Conservation (phyloP, 2,797 vertebrate genomes). For the Natrix natrix region DNA sequence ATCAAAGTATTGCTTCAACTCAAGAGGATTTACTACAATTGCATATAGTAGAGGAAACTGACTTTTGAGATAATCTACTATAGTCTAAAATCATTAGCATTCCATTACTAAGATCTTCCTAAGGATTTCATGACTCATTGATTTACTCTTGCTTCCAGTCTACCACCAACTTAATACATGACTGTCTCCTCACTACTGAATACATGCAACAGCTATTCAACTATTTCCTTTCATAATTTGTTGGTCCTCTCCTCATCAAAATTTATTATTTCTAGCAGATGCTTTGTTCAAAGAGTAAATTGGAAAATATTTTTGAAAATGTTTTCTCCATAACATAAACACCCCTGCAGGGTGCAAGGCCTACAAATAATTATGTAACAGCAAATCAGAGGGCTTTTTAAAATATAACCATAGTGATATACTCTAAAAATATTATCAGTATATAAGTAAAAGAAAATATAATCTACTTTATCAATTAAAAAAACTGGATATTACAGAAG, state of each 20-base stretch:
- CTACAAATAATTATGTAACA: slow-evolving; percentile 56
- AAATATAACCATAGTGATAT: neutral
- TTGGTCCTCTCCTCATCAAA: slow-evolving; percentile 34
- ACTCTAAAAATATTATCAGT: neutral
- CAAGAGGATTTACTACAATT: slow-evolving; percentile 73
- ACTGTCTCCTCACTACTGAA: slow-evolving; percentile 58
- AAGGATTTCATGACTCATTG: slow-evolving; percentile 73
- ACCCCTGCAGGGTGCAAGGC: slow-evolving; percentile 25
- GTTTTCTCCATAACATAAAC: slow-evolving; percentile 24
- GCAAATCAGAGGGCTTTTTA: slow-evolving; percentile 24
- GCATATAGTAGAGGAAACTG: slow-evolving; percentile 74
- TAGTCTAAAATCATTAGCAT: slow-evolving; percentile 86
- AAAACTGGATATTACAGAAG: neutral
- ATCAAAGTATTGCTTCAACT: slow-evolving; percentile 75
- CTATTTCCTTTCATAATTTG: slow-evolving; percentile 66
- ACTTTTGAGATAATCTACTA: slow-evolving; percentile 88
- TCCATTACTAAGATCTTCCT: slow-evolving; percentile 78
- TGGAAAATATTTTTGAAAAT: slow-evolving; percentile 42
- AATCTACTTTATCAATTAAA: neutral
- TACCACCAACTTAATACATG: slow-evolving; percentile 65
- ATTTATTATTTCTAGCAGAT: slow-evolving; percentile 48
- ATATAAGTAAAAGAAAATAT: neutral
- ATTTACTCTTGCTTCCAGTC: slow-evolving; percentile 70
- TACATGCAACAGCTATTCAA: slow-evolving; percentile 63
- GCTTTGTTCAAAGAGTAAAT: slow-evolving; percentile 49